Percentiles rank a stretch among this genome's conserved stretches.
Evolutionary conservation across 2,888 invertebrate genomes (phyloP).

Genomic region (Heliconius ethilla): DNA sequence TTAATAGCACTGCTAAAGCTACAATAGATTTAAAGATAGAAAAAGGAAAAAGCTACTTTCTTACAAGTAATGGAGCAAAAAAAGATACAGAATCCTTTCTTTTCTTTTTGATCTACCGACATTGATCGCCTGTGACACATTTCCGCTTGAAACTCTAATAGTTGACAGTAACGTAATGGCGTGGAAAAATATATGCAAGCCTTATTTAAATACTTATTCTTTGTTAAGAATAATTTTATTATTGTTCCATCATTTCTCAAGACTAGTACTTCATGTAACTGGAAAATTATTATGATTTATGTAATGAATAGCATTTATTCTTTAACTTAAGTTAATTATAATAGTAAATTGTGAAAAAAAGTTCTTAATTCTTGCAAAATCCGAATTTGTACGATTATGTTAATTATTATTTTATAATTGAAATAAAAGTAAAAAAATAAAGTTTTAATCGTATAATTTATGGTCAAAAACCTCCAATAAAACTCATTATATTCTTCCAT

Average conservation of each 20-base stretch:
- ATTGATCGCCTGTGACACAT: conserved; percentile 19
- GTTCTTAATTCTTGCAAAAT: too few species aligned
- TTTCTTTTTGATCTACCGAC: neutral
- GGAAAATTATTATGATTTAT: neutral
- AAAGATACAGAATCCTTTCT: neutral
- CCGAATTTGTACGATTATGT: too few species aligned
- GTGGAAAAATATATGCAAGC: conserved; percentile 7
- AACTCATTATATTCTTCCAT: conserved; percentile 32
- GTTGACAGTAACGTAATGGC: conserved; percentile 21
- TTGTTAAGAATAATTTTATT: neutral
- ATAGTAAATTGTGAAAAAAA: too few species aligned
- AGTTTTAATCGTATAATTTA: neutral
- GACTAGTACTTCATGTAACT: neutral
- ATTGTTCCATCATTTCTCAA: neutral
- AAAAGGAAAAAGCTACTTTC: neutral
- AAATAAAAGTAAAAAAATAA: too few species aligned
- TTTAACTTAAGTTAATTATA: too few species aligned
- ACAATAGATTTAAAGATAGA: neutral
- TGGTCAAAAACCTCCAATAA: neutral
- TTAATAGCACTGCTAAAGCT: neutral
- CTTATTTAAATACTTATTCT: neutral
- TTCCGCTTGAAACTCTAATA: conserved; percentile 3
- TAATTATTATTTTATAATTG: too few species aligned
- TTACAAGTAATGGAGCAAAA: neutral
- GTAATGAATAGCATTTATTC: too few species aligned